Base-by-base conservation (phyloP, 2,113 vertebrate species). In the Gobio gobio region DNA sequence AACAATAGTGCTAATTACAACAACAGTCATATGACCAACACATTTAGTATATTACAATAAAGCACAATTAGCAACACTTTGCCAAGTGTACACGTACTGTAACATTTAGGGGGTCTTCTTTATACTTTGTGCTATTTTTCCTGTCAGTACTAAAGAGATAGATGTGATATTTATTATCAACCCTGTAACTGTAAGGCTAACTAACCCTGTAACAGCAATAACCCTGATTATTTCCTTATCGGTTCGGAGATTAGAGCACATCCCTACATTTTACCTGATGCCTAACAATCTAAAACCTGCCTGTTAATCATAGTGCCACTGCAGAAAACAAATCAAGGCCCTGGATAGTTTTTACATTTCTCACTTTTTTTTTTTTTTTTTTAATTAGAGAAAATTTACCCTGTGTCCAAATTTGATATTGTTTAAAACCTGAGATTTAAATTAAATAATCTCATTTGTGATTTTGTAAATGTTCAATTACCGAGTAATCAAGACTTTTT, bases 181-280 rank as follows among this genome's bases (percentile, higher is more conserved):
- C 94, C 94, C 94, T 95, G 94, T 94, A 88, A 92, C 92, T 89
- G 58, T 90, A 91, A 93, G 89, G 85, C 91, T 91, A 90, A 87
- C 90, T 87, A 24, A 95, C 93, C 92, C 92, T 95, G 93, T 94
- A 70, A 73, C n/a, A 54, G 58, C 59, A 14, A 54, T 26, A 86
- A 90, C 87, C 85, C 88, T 89, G 88, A 87, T 85, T 59, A 75
- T 61, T 77, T 87, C 74, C 82, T 82, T 18, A 68, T n/a, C 78
- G 51, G 24, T 66, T 86, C 64, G 54, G 40, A 40, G 70, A 47
- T 26, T 49, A 29, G 14, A 61, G 56, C 56, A 61, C 40, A 75
- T 83, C 77, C 86, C 84, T 91, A 84, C 77, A 87, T 43, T 64
- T 81, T 58, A 86, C 87, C 89, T 87, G 87, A 87, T 79, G 86